phyloP scores from a whole-genome alignment of 1,140 invertebrate species.

The Conus ventricosus region DNA sequence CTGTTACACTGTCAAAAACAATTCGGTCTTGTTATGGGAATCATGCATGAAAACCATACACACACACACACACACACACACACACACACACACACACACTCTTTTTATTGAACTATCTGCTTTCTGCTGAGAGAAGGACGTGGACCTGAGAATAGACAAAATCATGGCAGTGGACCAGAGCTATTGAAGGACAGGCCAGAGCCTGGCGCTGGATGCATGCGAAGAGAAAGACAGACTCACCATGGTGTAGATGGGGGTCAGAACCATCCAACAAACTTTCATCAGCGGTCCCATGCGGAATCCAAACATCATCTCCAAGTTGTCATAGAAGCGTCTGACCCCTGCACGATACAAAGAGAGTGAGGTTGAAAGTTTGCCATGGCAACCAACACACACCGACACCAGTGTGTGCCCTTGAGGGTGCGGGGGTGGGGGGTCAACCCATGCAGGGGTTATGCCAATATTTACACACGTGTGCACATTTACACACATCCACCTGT shows the following conservation, averaged over 20 bases:
- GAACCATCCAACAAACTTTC: slow-evolving; percentile 79
- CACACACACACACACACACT: no score
- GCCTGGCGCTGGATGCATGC: no score
- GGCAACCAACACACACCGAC: slow-evolving; percentile 24
- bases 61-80: no score
- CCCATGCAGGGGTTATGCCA: slow-evolving; percentile 21
- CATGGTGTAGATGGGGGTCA: slow-evolving; percentile 80
- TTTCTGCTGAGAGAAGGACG: no score
- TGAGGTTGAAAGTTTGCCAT: neutral
- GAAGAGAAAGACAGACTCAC: slow-evolving; percentile 72
- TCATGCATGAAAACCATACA: no score
- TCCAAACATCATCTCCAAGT: slow-evolving; percentile 83
- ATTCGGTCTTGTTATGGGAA: no score
- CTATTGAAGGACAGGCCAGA: no score
- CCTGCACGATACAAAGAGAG: slow-evolving; percentile 66
- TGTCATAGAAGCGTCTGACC: slow-evolving; percentile 79
- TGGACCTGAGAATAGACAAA: no score
- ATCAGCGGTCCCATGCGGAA: slow-evolving; percentile 78
- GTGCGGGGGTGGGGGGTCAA: neutral
- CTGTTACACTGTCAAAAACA: no score
- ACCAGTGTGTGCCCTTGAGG: slow-evolving; percentile 29
- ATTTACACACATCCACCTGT: neutral
- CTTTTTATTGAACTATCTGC: no score
- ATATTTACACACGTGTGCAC: neutral
- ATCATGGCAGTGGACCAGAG: no score